Conservation (phyloP, 2,888 invertebrate species). For the Anagyrus pseudococci region DNA sequence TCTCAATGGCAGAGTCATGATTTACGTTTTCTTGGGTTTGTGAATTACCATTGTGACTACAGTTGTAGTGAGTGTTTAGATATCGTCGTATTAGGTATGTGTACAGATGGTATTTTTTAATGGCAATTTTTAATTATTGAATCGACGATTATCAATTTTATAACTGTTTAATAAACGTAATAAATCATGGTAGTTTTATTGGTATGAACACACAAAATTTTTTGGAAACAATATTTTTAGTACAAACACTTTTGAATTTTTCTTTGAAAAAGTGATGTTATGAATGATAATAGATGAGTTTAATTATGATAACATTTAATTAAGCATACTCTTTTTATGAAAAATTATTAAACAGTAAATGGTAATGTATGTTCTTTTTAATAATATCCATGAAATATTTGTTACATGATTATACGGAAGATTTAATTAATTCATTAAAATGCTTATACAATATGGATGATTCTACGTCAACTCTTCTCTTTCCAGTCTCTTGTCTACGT, state of each 20-base stretch:
- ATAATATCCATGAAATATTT: neutral
- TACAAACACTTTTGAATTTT: neutral
- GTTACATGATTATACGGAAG: neutral
- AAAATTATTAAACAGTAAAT: too few relatives aligned
- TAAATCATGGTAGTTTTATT: too few relatives aligned
- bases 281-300: neutral
- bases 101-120: too few relatives aligned
- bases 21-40: too few relatives aligned
- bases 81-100: too few relatives aligned
- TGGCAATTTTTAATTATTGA: too few relatives aligned
- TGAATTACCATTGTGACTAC: too few relatives aligned
- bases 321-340: neutral
- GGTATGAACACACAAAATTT: too few relatives aligned
- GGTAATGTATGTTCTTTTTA: neutral
- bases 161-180: too few relatives aligned
- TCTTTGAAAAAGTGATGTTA: neutral
- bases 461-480: neutral
- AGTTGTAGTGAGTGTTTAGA: too few relatives aligned
- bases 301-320: neutral
- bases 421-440: neutral
- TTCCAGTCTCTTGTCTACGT: slow-evolving; percentile 18
- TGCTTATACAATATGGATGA: neutral
- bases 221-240: neutral
- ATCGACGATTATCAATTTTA: too few relatives aligned
- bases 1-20: too few relatives aligned